Evolutionary conservation across 2,888 invertebrate species (phyloP).

Genomic region (Drosophila diplacantha): DNA sequence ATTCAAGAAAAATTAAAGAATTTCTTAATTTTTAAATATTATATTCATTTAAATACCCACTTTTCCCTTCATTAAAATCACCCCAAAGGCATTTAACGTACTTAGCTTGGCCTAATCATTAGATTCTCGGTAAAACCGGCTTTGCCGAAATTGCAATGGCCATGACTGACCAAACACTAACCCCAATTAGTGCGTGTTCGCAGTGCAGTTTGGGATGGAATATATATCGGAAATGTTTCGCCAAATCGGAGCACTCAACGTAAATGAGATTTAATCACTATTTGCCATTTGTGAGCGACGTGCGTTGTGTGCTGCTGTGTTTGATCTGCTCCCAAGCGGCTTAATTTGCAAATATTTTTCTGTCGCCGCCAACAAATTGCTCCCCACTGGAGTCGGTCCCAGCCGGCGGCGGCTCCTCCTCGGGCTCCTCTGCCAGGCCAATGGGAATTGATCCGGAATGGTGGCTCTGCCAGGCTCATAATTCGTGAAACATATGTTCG

Average conservation of each 20-base stretch:
- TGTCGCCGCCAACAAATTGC: slow-evolving; percentile 38
- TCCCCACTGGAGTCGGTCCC: slow-evolving; percentile 9
- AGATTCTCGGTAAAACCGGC: slow-evolving; percentile 4
- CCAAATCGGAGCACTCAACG: slow-evolving; percentile 31
- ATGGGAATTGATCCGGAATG: slow-evolving; percentile 9
- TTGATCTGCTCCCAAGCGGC: slow-evolving; percentile 53
- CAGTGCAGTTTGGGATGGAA: background rate
- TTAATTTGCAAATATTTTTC: slow-evolving; percentile 68
- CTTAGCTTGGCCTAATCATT: slow-evolving; percentile 1
- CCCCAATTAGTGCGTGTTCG: background rate
- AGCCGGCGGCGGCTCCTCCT: background rate
- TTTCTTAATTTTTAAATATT: no score
- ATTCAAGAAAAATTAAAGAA: no score
- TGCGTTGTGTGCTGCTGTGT: slow-evolving; percentile 8
- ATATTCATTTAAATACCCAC: background rate
- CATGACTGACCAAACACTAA: slow-evolving; percentile 5
- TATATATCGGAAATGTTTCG: slow-evolving; percentile 19
- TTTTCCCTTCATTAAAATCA: background rate
- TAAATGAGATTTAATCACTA: slow-evolving; percentile 38
- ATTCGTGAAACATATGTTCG: slow-evolving; percentile 42
- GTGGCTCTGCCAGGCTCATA: slow-evolving; percentile 38
- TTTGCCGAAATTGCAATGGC: slow-evolving; percentile 2
- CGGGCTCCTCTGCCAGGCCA: background rate
- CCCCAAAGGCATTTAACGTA: background rate
- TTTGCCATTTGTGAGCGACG: slow-evolving; percentile 13